A percentile compares a stretch with the other conserved stretches of the same genome.
Conservation (phyloP, 1,140 invertebrate species). For the Drosophila sturtevanti region DNA sequence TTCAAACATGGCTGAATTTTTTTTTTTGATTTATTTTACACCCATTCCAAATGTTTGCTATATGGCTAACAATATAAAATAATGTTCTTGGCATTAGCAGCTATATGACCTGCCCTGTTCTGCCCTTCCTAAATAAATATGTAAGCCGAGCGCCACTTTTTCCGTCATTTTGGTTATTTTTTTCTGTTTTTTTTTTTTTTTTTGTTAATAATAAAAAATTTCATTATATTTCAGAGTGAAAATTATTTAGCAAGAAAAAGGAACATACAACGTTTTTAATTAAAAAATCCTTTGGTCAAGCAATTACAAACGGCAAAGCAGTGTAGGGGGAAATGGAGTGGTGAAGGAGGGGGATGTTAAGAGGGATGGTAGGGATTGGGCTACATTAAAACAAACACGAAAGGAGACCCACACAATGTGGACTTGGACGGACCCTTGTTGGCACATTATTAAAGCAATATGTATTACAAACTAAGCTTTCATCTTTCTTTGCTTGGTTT, state of each 20-base stretch:
- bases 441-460: slow-evolving; percentile 61
- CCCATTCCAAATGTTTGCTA: slow-evolving; percentile 43
- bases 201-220: slow-evolving; percentile 64
- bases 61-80: slow-evolving; percentile 54
- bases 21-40: slow-evolving; percentile 27
- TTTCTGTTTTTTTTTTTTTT: slow-evolving; percentile 35
- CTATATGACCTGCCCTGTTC: not conserved
- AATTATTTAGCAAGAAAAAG: slow-evolving; percentile 16
- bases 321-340: not conserved
- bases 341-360: not conserved
- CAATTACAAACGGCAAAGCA: slow-evolving; percentile 49
- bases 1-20: slow-evolving; percentile 16
- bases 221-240: slow-evolving; percentile 66
- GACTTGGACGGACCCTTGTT: slow-evolving; percentile 51
- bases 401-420: slow-evolving; percentile 28
- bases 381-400: slow-evolving; percentile 74
- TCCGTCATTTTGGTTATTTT: too few relatives aligned
- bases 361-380: slow-evolving; percentile 28
- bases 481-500: slow-evolving; percentile 42
- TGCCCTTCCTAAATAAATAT: slow-evolving; percentile 67
- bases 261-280: slow-evolving; percentile 76
- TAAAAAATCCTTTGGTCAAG: slow-evolving; percentile 81
- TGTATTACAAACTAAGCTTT: slow-evolving; percentile 69
- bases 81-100: slow-evolving; percentile 48
- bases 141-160: slow-evolving; percentile 56